Base-by-base conservation (phyloP, 2,797 vertebrate species). In the Muscicapa striata region DNA sequence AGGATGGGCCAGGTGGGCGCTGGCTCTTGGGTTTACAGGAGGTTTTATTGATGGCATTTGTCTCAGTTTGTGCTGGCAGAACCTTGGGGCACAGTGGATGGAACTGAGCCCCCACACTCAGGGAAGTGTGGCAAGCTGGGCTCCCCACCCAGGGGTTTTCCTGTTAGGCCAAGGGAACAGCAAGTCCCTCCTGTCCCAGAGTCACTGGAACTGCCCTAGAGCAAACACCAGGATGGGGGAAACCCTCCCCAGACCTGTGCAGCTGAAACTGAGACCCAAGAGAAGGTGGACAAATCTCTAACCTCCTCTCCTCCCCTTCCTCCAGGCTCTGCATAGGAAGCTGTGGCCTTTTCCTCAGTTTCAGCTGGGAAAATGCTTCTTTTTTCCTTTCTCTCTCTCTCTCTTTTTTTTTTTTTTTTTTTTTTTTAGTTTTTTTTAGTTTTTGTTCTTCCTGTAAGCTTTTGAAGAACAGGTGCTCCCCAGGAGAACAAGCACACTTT, bases 21-120 rank as follows among this genome's bases (percentile, higher is more conserved):
- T 11, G 34, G 43, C 80, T 34, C 29, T 73, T 78, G 58, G 38
- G 32, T 48, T 89, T 69, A 46, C 15, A 12, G 38, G 21, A 1
- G 1, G 13, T 40, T 69, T 72, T 36, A 17, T 67, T 45, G 24
- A 3, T 9, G 13, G 17, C 34, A 0, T 81, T 81, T 86, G 54
- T 30, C 15, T 85, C 3, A 1, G 52, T 27, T 87, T 16, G 3
- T 2, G 3, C 24, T 62, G 70, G n/a, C n/a, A 77, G 36, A 21
- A 18, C 36, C 26, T 43, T 0, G 2, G 82, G 27, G 15, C 23
- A 6, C 1, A 0, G 49, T 27, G 34, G 24, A 2, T 40, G 62
- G 34, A 19, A 10, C 34, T 32, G 63, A 89, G 45, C 48, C 54
- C 46, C 36, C 55, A 18, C 1, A 1, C 7, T 18, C 49, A 18